phyloP scores from a whole-genome alignment of 1,140 invertebrate species.

The Drosophila paulistorum region DNA sequence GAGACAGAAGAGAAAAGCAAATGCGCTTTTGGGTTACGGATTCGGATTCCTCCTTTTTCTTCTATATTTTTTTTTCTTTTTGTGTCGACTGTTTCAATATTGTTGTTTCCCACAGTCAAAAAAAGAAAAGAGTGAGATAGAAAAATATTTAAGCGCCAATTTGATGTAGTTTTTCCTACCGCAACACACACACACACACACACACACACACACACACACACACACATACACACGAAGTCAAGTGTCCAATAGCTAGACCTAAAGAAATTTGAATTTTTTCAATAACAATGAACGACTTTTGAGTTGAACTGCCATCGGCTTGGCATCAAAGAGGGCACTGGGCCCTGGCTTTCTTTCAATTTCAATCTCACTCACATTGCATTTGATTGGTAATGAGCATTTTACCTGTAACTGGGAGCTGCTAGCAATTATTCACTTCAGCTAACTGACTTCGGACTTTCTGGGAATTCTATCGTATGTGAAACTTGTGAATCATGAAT shows the following conservation, averaged over 20 bases:
- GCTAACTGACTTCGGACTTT: slow-evolving; percentile 38
- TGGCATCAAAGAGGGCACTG: slow-evolving; percentile 55
- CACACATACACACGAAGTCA: slow-evolving; percentile 32
- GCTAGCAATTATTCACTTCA: slow-evolving; percentile 77
- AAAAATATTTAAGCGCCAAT: slow-evolving; percentile 82
- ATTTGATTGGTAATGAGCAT: slow-evolving; percentile 66
- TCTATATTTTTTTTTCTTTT: too few relatives aligned
- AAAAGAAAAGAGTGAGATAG: slow-evolving; percentile 9
- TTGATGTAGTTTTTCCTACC: slow-evolving; percentile 69
- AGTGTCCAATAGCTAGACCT: slow-evolving; percentile 44
- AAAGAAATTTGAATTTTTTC: slow-evolving; percentile 49
- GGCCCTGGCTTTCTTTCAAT: slow-evolving; percentile 45
- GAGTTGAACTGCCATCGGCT: slow-evolving; percentile 38
- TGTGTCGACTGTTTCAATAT: slow-evolving; percentile 68
- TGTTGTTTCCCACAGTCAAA: slow-evolving; percentile 76
- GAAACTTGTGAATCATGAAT: background rate
- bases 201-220: background rate
- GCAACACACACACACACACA: slow-evolving; percentile 12
- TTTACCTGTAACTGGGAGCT: slow-evolving; percentile 48
- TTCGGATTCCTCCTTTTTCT: slow-evolving; percentile 24
- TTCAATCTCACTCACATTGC: slow-evolving; percentile 14
- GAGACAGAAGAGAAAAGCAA: slow-evolving; percentile 36
- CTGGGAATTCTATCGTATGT: slow-evolving; percentile 43
- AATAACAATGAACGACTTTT: slow-evolving; percentile 64
- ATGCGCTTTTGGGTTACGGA: slow-evolving; percentile 51